Base-by-base conservation (phyloP, 2,888 invertebrate species). In the Leptinotarsa rubiginosa region DNA sequence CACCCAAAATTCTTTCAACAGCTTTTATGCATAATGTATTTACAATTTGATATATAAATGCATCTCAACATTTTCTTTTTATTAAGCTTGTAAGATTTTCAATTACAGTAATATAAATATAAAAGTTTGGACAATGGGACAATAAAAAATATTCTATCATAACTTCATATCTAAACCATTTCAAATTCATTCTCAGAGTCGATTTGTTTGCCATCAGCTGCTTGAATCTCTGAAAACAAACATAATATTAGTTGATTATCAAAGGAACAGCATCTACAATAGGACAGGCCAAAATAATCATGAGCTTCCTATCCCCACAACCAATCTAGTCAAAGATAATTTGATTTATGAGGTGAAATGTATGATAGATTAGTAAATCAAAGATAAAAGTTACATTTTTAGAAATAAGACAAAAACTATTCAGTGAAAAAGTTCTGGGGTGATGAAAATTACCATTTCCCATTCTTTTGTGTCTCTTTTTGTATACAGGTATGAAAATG, bases 171-270 rank as follows among this genome's bases (percentile, higher is more conserved):
- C 25, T 15, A 62, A 20, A 47, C 47, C 69, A 95, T 92, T 89
- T 95, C 95, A 86, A 95, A 95, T 84, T 95, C 95, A 80, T 94
- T 94, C 83, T 95, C 95, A 3, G 95, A 95, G 82, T 94, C 93
- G 83, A 93, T 83, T 78, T 91, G 91, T 83, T 91, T 88, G 77
- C 91, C 91, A 54, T 69, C 72, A 65, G 91, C 87, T 76, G 91
- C 89, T 87, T 92, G 92, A 81, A 91, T 90, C 86, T 91, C 92
- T 90, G 90, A 41, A 79, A 77, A 69, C 65, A 66, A 50, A 64
- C 41, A 66, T 31, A 10, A 64, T 18, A n/a, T 5, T 22, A 49
- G 2, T 41, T 41, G 10, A 41, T 41, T 41, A 41, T 41, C 12
- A 12, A 41, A 3, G 41, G 10, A 41, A 41, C 41, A 31, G 25